Evolutionary conservation across 2,888 invertebrate species (phyloP), one percentile per base, ranked within the genome.

Genomic region (Tenthredo distinguenda): DNA sequence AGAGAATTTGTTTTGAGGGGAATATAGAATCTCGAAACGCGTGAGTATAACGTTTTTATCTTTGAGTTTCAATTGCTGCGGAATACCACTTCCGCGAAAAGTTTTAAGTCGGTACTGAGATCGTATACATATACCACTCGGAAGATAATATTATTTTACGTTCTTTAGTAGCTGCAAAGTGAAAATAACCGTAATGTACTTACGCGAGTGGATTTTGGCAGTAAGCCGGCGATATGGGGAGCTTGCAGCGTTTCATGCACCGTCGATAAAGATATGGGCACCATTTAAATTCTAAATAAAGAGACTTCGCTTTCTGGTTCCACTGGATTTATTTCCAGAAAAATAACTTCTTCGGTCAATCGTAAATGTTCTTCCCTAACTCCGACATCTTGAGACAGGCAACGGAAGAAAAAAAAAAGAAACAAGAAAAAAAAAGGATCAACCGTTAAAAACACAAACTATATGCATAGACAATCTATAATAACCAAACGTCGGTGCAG

Each of bases 161-260:
- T 81, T 81, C 81, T 58, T 81, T 81, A 81, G 81, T 81, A 81
- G 81, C 81, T 81, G 81, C 62, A 81, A 81, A 81, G 81, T 81
- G 81, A 81, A 81, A 81, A 81, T 81, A 81, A 81, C 81, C 81
- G 81, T 81, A 81, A 81, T 81, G 62, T 81, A 81, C 81, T 81
- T 81, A 81, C 81, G 81, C 81, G 81, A 81, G 81, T 81, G 81
- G 81, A 62, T 81, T 81, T 81, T 81, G 81, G 81, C 81, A 81
- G 81, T 81, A 81, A 81, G 81, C 81, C 81, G 81, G 58, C 81
- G 81, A 62, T 81, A 81, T 81, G 81, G 81, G 62, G 62, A 81
- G 40, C 81, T 40, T 40, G 58, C 40, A 62, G 12, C 81, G 62
- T 62, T 81, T 62, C 62, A 62, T 81, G 81, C 81, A 81, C 58